phyloP scores from a whole-genome alignment of 1,140 invertebrate genomes.

The Papilio helenus region DNA sequence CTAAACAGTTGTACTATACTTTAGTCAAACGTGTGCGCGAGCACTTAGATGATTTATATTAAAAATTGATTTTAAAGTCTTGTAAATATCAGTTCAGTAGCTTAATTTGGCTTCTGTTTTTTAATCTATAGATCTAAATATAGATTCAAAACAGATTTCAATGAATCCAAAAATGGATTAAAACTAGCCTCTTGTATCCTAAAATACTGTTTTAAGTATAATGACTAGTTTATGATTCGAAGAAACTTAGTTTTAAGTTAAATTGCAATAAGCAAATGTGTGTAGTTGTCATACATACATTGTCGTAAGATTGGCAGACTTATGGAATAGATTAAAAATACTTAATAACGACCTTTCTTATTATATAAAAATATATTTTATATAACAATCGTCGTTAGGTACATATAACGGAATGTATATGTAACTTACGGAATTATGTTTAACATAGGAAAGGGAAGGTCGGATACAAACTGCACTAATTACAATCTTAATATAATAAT shows the following conservation, averaged over 20 bases:
- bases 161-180: constrained; percentile 44
- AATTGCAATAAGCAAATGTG: constrained; percentile 32
- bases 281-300: not conserved
- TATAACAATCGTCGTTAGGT: not conserved
- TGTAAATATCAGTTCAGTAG: constrained; percentile 17
- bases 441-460: not conserved
- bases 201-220: constrained; percentile 30
- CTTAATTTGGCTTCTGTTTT: constrained; percentile 1
- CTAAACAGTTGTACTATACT: no score
- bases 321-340: not conserved
- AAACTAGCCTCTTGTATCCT: constrained; percentile 45
- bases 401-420: constrained; percentile 28
- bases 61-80: constrained; percentile 16
- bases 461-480: not conserved
- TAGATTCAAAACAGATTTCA: constrained; percentile 6
- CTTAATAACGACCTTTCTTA: not conserved
- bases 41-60: constrained; percentile 1
- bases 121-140: not conserved
- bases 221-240: constrained; percentile 42
- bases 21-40: no score
- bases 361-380: constrained; percentile 16
- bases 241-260: constrained; percentile 45
- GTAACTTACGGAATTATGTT: not conserved
- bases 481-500: not conserved
- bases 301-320: constrained; percentile 28